Conservation (phyloP, 2,797 vertebrate genomes). For the Crypturellus tataupa region DNA sequence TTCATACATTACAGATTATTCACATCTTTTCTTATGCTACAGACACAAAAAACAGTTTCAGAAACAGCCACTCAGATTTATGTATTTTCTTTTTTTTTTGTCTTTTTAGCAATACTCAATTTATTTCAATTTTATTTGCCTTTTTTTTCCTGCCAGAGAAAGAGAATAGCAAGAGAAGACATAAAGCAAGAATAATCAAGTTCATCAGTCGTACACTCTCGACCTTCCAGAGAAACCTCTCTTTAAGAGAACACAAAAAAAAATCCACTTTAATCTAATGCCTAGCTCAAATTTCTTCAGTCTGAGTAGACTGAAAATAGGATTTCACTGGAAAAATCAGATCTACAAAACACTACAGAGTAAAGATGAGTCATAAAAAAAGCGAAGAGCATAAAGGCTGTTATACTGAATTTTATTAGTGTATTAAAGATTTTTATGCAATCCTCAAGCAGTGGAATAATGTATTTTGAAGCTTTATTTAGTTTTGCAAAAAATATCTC, state of each 20-base stretch:
- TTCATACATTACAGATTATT: not conserved
- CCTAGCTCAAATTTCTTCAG: not conserved
- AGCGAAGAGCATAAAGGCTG: not conserved
- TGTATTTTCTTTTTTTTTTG: not conserved
- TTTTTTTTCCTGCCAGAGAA: not conserved
- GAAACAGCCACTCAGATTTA: not conserved
- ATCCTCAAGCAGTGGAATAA: not conserved
- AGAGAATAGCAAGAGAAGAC: not conserved
- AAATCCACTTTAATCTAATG: not conserved
- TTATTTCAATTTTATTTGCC: not conserved
- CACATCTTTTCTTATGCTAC: not conserved
- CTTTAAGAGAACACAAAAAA: not conserved
- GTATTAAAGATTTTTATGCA: not conserved
- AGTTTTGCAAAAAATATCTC: not conserved
- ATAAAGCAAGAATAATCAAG: not conserved
- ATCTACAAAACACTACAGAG: not conserved
- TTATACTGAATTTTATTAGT: not conserved
- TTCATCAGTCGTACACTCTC: not conserved
- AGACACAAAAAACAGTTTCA: not conserved
- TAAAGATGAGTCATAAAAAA: constrained; percentile 1
- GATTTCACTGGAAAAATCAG: constrained; percentile 24
- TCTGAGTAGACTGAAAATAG: not conserved
- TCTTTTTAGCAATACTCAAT: not conserved
- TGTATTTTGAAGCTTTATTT: not conserved
- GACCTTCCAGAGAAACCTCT: not conserved